Evolutionary conservation across 2,888 invertebrate genomes (phyloP), one percentile per base, ranked within the genome.

Genomic region (Eupithecia centaureata): DNA sequence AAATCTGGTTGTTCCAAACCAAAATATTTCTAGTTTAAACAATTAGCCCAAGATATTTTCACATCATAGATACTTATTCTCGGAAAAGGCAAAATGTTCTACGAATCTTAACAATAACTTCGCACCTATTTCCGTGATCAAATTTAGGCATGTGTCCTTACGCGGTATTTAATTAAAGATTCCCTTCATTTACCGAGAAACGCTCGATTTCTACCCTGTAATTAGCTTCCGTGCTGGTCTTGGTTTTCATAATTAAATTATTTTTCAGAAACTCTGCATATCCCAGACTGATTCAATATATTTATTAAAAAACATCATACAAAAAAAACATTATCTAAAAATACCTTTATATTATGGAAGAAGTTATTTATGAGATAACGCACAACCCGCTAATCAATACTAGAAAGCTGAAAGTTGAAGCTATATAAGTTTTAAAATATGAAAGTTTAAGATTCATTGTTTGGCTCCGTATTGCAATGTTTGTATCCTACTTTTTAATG

Each of bases 161-260:
- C 57, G 32, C 32, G 57, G 54, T 67, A 61, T 71, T 71, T 67
- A 67, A 69, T 67, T 69, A 67, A 65, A 63, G 33, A 68, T 63
- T 68, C 63, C 35, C 67, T 56, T 15, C 47, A 47, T 28, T 56
- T n/a, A 30, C 30, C n/a, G 54, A 4, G 30, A 56, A 56, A 30
- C 10, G 27, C 54, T 28, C 54, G 54, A 62, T 64, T 64, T 61
- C 51, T 58, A 63, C 54, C 28, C 64, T 47, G 47, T 67, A 73
- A 68, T 71, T 68, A 73, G 68, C 62, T 64, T 54, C 52, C 59
- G 65, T 38, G 67, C 62, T 61, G 15, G 65, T 56, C 51, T 56
- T 63, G 51, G 63, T 35, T 71, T 67, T 65, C 56, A 68, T 72
- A 70, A 73, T 71, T 68, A 70, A 60, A 70, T 60, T 42, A 56